Base-by-base conservation (phyloP, 2,113 vertebrate genomes). In the Rhineura floridana region DNA sequence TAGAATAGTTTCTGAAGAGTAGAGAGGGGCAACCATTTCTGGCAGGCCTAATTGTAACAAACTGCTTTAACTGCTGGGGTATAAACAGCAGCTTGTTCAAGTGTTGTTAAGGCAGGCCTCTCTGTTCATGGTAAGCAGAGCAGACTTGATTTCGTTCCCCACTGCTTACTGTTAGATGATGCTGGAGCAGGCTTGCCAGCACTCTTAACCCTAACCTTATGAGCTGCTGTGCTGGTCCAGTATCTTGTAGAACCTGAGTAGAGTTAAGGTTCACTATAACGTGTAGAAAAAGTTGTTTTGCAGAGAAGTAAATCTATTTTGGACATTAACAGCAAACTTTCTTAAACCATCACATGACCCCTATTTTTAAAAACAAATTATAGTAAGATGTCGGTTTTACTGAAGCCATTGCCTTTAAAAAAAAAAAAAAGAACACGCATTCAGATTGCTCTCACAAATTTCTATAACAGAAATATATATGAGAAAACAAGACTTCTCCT, bases 321-420 rank as follows among this genome's bases (percentile, higher is more conserved):
- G 46, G 83, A 19, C 95, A 79, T 90, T 86, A 82, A 21, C 13
- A 76, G 90, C 28, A 36, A 84, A 33, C 83, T 85, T 59, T 82
- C 87, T 91, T 90, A 91, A 85, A 87, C 59, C 69, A 88, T 82
- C 79, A 73, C 7, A 48, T 70, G 63, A 70, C 36, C 62, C 55
- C 39, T 84, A 59, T 81, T 75, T 86, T 82, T 63, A 10, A 50
- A 13, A 25, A 75, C n/a, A 1, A 28, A 44, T 28, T 59, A 81
- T 36, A 81, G 23, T 36, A 81, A 77, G 48, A 46, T 76, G 13
- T 80, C 95, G 87, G 91, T 94, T 90, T 93, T 86, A 83, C 70
- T 94, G 73, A 91, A 93, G 85, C 81, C 65, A 84, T 63, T 87
- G 4, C 81, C n/a, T 72, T 93, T 80, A 72, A 83, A 33, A 90